These are phyloP conservation scores for Drosophila pseudoananassae DNA, from an alignment of 1,140 invertebrate genomes.

Conservation along the genomic window DNA sequence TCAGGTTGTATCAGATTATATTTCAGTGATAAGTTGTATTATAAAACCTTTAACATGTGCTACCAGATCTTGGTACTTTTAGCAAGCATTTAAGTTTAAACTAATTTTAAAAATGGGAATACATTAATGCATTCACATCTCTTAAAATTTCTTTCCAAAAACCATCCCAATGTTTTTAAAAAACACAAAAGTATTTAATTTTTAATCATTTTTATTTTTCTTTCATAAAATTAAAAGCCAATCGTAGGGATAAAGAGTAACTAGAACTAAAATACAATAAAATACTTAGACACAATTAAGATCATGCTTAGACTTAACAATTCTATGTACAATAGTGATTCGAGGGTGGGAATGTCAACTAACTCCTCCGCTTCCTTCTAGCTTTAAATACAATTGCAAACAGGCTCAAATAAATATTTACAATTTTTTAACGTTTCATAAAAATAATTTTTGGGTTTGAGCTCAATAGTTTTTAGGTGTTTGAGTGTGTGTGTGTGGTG, in stretches of 20 bases:
- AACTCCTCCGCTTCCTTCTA: constrained; percentile 8
- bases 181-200: constrained; percentile 2
- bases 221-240: constrained; percentile 53
- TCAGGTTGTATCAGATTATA: too few relatives aligned
- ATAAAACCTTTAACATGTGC: too few relatives aligned
- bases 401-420: constrained; percentile 46
- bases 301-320: constrained; percentile 48
- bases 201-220: constrained; percentile 49
- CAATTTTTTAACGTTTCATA: constrained; percentile 62
- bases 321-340: constrained; percentile 45
- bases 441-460: constrained; percentile 79
- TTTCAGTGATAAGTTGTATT: too few relatives aligned
- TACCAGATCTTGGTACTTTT: too few relatives aligned
- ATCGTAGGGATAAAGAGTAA: constrained; percentile 36
- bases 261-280: constrained; percentile 43
- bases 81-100: too few relatives aligned
- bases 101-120: too few relatives aligned
- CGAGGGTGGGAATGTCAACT: constrained; percentile 36
- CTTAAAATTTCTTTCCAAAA: too few relatives aligned
- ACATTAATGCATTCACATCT: too few relatives aligned
- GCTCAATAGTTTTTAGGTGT: constrained; percentile 44
- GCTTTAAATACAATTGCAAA: constrained; percentile 41
- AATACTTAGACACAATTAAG: constrained; percentile 48
- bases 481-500: constrained; percentile 16
- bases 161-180: background rate